phyloP scores from a whole-genome alignment of 2,113 vertebrate genomes.

The Salminus brasiliensis region DNA sequence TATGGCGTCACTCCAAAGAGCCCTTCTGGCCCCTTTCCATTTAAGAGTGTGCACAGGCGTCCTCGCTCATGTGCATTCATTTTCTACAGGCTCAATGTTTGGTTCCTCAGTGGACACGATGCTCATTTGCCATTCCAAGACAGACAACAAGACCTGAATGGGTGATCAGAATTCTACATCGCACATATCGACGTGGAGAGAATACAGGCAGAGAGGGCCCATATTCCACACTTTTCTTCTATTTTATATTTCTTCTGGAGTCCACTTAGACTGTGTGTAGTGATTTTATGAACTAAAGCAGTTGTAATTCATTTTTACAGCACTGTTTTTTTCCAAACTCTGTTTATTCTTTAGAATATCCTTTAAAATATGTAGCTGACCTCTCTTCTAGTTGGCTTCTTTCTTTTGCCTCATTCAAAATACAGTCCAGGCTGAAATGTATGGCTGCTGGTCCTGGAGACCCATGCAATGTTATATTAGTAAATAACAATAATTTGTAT shows the following conservation, averaged over 20 bases:
- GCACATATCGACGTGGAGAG: slow-evolving; percentile 26
- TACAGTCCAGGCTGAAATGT: no score
- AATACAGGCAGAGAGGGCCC: background rate
- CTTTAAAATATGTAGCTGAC: no score
- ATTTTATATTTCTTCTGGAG: background rate
- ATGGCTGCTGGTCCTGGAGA: no score
- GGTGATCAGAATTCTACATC: slow-evolving; percentile 72
- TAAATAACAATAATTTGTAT: no score
- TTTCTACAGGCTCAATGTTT: slow-evolving; percentile 55
- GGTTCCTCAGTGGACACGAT: slow-evolving; percentile 43
- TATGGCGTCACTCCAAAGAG: no score
- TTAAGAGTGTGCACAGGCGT: slow-evolving; percentile 12
- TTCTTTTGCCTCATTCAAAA: background rate
- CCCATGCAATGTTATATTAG: no score
- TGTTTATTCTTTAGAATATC: no score
- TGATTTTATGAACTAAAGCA: no score
- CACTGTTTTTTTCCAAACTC: no score
- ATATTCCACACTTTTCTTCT: background rate
- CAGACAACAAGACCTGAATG: slow-evolving; percentile 59
- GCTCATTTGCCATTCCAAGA: slow-evolving; percentile 66
- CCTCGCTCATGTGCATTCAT: slow-evolving; percentile 32
- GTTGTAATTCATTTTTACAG: no score
- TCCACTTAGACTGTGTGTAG: background rate
- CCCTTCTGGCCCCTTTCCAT: background rate
- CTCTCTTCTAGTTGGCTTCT: no score